phyloP scores from a whole-genome alignment of 2,797 vertebrate genomes.

The Lacerta agilis region DNA sequence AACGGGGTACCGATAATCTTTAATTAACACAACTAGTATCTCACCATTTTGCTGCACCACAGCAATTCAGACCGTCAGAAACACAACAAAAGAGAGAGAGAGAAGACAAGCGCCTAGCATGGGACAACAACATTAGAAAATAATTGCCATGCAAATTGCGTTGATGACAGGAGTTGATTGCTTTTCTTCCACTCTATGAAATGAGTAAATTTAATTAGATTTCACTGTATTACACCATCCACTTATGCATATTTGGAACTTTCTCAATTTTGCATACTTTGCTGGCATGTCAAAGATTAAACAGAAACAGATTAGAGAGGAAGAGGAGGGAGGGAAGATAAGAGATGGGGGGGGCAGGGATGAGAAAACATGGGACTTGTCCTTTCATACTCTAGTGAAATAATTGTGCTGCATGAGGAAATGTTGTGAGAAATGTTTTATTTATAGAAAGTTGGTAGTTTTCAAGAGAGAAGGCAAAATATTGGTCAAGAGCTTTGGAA shows the following conservation, averaged over 20 bases:
- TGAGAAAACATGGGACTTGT: neutral
- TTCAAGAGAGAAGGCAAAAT: neutral
- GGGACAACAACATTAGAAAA: conserved; percentile 34
- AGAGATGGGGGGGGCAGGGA: neutral
- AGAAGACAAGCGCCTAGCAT: neutral
- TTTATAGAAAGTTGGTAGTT: neutral
- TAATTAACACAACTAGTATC: conserved; percentile 49
- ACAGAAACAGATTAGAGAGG: neutral
- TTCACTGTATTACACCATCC: conserved; percentile 39
- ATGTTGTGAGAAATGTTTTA: neutral
- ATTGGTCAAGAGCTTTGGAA: neutral
- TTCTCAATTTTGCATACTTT: conserved; percentile 19
- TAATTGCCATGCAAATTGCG: conserved; percentile 54
- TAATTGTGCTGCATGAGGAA: conserved; percentile 10
- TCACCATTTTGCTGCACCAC: conserved; percentile 21
- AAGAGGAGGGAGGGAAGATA: neutral
- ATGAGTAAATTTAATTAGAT: conserved; percentile 44
- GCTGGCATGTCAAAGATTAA: conserved; percentile 19
- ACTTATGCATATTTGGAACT: conserved; percentile 19
- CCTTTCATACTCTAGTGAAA: conserved; percentile 27
- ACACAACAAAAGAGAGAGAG: neutral
- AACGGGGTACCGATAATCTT: conserved; percentile 23
- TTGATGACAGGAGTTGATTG: conserved; percentile 7
- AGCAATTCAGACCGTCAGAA: conserved; percentile 44
- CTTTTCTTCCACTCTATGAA: neutral